Percentiles rank a stretch among this genome's conserved stretches.
Evolutionary conservation across 1,140 invertebrate species (phyloP).

Genomic region (Drosophila hydei): DNA sequence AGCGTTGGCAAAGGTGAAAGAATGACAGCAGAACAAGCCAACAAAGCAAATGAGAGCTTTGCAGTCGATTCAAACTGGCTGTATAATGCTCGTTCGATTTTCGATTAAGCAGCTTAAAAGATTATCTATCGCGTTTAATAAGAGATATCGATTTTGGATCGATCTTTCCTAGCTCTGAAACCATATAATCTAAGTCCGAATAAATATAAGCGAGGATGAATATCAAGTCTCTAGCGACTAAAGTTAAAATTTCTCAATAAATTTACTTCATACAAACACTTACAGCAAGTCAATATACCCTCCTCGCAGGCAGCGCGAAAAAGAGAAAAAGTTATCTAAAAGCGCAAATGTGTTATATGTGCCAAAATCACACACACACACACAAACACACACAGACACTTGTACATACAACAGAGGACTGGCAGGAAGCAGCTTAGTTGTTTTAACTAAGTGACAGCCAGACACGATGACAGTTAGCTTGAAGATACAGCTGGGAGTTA

Average conservation of each 20-base stretch:
- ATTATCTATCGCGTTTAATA: too few relatives aligned
- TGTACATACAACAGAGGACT: slow-evolving; percentile 15
- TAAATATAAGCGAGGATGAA: too few relatives aligned
- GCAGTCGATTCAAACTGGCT: neutral
- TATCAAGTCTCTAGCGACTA: too few relatives aligned
- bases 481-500: slow-evolving; percentile 42
- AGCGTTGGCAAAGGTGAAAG: slow-evolving; percentile 52
- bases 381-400: neutral
- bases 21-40: slow-evolving; percentile 20
- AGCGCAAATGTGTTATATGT: slow-evolving; percentile 28
- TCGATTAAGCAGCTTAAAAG: too few relatives aligned
- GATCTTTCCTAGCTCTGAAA: too few relatives aligned
- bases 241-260: too few relatives aligned
- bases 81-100: neutral
- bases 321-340: slow-evolving; percentile 36
- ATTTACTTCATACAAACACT: neutral
- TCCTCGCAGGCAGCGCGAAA: neutral
- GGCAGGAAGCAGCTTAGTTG: slow-evolving; percentile 58
- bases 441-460: slow-evolving; percentile 65
- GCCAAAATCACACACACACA: slow-evolving; percentile 13
- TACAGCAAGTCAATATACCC: neutral
- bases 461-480: slow-evolving; percentile 31
- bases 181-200: too few relatives aligned
- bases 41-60: slow-evolving; percentile 16
- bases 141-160: too few relatives aligned